Evolutionary conservation across 2,797 vertebrate genomes (phyloP), one percentile per base, ranked within the genome.

Genomic region (Anisognathus igniventris): DNA sequence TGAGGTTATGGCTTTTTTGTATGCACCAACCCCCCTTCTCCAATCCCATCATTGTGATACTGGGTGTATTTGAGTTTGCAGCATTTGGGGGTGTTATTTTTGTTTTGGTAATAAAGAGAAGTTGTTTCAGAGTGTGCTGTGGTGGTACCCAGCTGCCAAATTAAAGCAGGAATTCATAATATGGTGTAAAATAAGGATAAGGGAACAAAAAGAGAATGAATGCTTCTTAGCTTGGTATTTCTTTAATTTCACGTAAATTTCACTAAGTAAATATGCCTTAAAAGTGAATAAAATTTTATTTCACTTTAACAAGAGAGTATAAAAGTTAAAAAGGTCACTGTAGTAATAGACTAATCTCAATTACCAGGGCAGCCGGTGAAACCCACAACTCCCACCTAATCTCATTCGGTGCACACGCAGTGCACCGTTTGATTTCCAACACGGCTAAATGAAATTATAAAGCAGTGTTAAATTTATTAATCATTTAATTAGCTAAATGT

Each of bases 401-500:
- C 98, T 98, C 98, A 99, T 98, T 98, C 98, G 97, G 96, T 97
- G 98, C 98, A 97, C 97, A 98, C 96, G 98, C 98, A 97, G 98
- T 97, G 97, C 98, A 98, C 98, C 95, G 98, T 98, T 98, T 98
- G 98, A 98, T 99, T 99, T 99, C 98, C 98, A 99, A 99, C 99
- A 98, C 97, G 97, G 97, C 98, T 96, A 98, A 99, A 98, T 99
- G 98, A 99, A 99, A 99, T 99, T 99, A 99, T 99, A 98, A 99
- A 98, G 98, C 98, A 98, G 98, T 99, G 98, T 99, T 98, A 98
- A 99, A 99, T 99, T 99, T 99, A 99, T 99, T 99, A 99, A 99
- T 99, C 99, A 99, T 99, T 99, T 99, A 99, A 99, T 99, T 99
- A 99, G 98, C 98, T 99, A 99, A 99, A 99, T 99, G 99, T 99